phyloP scores from a whole-genome alignment of 1,140 invertebrate genomes.

The Heliconius nattereri region DNA sequence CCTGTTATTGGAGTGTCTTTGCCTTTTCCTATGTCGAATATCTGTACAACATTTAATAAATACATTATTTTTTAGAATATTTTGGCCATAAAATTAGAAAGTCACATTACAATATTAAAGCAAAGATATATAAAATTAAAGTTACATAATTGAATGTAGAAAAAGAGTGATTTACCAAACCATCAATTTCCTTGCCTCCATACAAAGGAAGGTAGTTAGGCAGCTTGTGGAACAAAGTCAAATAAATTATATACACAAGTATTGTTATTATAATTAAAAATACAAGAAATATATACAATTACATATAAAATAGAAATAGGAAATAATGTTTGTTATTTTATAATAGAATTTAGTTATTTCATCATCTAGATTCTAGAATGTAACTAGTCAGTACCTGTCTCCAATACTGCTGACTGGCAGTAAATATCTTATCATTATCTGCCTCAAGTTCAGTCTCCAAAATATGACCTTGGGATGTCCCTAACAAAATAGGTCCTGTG shows the following conservation, averaged over 20 bases:
- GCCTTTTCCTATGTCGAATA: slow-evolving; percentile 92
- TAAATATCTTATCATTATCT: slow-evolving; percentile 91
- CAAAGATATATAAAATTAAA: slow-evolving; percentile 5
- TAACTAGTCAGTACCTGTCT: slow-evolving; percentile 86
- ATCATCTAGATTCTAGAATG: neutral
- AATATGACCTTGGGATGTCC: slow-evolving; percentile 94
- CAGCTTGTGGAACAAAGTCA: slow-evolving; percentile 82
- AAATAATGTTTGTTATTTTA: too few relatives aligned
- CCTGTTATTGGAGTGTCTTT: slow-evolving; percentile 90
- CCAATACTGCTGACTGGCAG: slow-evolving; percentile 91
- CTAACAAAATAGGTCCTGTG: slow-evolving; percentile 91
- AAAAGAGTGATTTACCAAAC: slow-evolving; percentile 83
- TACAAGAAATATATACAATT: neutral
- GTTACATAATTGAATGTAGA: neutral
- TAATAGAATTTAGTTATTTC: neutral
- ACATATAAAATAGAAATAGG: too few relatives aligned
- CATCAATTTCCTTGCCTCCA: slow-evolving; percentile 86
- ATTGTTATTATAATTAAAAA: too few relatives aligned
- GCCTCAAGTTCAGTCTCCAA: slow-evolving; percentile 93
- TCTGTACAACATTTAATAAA: slow-evolving; percentile 74
- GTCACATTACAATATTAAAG: slow-evolving; percentile 49
- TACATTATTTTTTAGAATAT: too few relatives aligned
- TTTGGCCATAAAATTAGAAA: too few relatives aligned
- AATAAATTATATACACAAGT: slow-evolving; percentile 8
- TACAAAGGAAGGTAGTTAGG: slow-evolving; percentile 88